phyloP scores from a whole-genome alignment of 2,797 vertebrate genomes.

The Muscicapa striata region DNA sequence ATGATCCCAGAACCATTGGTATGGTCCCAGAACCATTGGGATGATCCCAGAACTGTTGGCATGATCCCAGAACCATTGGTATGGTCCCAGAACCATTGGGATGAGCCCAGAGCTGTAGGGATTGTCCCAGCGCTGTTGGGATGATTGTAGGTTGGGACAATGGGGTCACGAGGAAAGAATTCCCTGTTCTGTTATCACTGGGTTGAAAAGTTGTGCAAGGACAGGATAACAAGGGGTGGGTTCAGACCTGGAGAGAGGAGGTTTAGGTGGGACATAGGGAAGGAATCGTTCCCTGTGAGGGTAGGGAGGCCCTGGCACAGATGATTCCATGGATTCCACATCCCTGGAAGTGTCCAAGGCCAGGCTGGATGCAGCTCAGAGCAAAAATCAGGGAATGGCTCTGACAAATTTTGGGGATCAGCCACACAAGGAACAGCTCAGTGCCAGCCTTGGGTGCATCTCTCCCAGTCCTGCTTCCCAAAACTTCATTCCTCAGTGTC shows the following conservation, averaged over 20 bases:
- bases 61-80: fast-evolving
- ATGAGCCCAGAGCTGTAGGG: neutral
- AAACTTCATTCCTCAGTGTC: neutral
- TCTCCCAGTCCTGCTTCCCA: neutral
- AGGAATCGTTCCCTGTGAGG: neutral
- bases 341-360: neutral
- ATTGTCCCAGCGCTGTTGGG: too few species aligned
- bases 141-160: neutral
- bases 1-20: fast-evolving
- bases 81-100: fast-evolving
- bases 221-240: neutral
- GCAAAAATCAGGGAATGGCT: neutral
- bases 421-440: neutral
- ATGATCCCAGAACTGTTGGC: fast-evolving
- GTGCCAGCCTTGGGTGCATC: fast-evolving
- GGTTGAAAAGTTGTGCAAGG: neutral
- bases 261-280: fast-evolving
- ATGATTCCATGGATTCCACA: neutral
- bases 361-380: neutral
- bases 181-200: neutral
- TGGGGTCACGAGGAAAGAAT: fast-evolving
- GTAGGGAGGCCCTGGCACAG: too few species aligned
- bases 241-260: too few species aligned
- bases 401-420: neutral
- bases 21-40: fast-evolving